Evolutionary conservation across 1,140 invertebrate genomes (phyloP), one percentile per base, ranked within the genome.

Genomic region (Magallana gigas): DNA sequence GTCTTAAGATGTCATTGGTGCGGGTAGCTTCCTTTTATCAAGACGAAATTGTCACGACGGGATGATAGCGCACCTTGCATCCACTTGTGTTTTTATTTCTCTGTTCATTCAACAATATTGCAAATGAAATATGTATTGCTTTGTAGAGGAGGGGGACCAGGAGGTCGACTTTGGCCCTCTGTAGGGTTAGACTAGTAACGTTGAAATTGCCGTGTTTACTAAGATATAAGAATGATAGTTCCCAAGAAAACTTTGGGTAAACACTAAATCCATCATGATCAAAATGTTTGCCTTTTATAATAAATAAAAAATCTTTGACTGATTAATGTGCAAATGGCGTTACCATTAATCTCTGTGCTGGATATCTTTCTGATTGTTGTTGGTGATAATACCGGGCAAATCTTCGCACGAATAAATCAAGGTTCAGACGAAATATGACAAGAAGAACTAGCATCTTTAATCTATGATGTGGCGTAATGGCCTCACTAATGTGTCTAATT

Each of bases 251-350:
- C 23, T 76, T 76, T 76, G 11, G 68, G 23, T 76, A 76, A 76
- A 76, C 68, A 76, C 8, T 76, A 76, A 76, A 76, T 76, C 68
- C 68, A 76, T 76, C 68, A 76, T 76, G 68, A 76, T 76, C 68
- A 76, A 76, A 64, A 76, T 76, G 68, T 76, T 76, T 76, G 68
- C 68, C 68, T 76, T 76, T 76, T 76, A 76, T 76, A 76, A 76
- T 76, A 76, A 76, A 76, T 76, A 76, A 76, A 76, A 48, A 48
- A 76, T 36, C 68, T 29, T 36, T 76, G 68, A 76, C 23, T 76
- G 68, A 76, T 76, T 76, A 29, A 76, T 76, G 68, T 76, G 23
- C 23, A 76, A 76, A 76, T 76, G 68, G 23, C 68, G 23, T 76
- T 76, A 76, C 9, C 68, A 76, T 76, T 76, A 76, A 76, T 76